Evolutionary conservation across 2,113 vertebrate genomes (phyloP).

Genomic region (Corydoras maculifer): DNA sequence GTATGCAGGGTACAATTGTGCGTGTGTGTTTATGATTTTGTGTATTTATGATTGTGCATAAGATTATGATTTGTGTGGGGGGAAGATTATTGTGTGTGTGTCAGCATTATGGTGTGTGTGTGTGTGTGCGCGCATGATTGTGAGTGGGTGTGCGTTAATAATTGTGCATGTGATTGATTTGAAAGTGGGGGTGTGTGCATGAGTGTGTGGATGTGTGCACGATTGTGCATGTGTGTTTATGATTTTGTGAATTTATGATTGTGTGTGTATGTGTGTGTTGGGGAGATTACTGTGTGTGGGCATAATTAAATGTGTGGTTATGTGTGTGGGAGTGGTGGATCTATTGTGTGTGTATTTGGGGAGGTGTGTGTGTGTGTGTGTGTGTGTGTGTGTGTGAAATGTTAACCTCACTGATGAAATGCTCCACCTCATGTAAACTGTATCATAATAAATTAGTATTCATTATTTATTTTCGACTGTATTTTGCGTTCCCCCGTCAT

Average conservation of each 20-base stretch:
- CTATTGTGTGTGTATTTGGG: neutral
- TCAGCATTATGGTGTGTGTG: too few relatives aligned
- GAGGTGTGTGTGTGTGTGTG: conserved; percentile 13
- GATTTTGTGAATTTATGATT: neutral
- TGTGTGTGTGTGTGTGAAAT: neutral
- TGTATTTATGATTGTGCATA: too few relatives aligned
- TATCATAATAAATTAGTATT: too few relatives aligned
- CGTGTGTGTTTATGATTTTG: too few relatives aligned
- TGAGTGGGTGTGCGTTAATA: neutral
- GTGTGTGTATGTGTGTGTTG: conserved; percentile 5
- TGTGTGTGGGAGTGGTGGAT: neutral
- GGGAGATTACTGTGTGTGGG: neutral
- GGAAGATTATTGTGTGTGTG: too few relatives aligned
- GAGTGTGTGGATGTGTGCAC: neutral
- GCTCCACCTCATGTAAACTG: too few relatives aligned
- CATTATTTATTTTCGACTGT: too few relatives aligned
- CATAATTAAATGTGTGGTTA: conserved; percentile 15
- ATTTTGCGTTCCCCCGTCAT: too few relatives aligned
- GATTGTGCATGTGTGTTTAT: neutral
- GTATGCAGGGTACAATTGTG: too few relatives aligned
- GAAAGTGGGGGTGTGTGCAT: too few relatives aligned
- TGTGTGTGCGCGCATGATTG: neutral
- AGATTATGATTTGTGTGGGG: too few relatives aligned
- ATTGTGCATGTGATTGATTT: neutral
- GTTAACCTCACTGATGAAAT: too few relatives aligned